Evolutionary conservation across 2,888 invertebrate species (phyloP), one percentile per base, ranked within the genome.

Genomic region (Amphiduros pacificus): DNA sequence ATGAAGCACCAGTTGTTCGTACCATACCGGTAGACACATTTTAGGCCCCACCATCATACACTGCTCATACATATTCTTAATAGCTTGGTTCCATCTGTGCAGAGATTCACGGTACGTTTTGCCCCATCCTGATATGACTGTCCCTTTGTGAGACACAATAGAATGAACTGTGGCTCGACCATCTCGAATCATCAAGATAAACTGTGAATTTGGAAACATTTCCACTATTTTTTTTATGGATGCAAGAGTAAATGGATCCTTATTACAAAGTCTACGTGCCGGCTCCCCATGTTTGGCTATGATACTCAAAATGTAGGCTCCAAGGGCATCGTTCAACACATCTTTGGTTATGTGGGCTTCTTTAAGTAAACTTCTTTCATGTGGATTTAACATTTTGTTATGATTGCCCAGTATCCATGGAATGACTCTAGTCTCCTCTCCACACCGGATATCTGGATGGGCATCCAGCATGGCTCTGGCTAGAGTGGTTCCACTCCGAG

Each of bases 191-290:
- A 97, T 96, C 84, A 97, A 93, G 74, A 97, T 87, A 85, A 95
- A 97, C 85, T 96, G 96, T 64, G 95, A 92, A 80, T 94, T 93
- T 52, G 97, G 97, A 85, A 97, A 98, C 94, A 97, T 95, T 84
- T 97, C 93, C 74, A 97, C 87, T 85, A 95, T 96, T 85, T 95
- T 96, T 63, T 94, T 91, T 80, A 94, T 93, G 55, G 97, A 97
- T 84, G 97, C 96, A 71, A 97, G 87, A 64, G 95, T 94, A 70
- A 97, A 89, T 55, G 97, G 97, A 85, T 98, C 97, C 85, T 98
- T 98, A 87, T 97, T 98, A 86, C 97, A 98, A 68, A 97, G 88
- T 55, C 96, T 87, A 65, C 91, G 89, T 62, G 97, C 95, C 41
- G 93, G 90, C 77, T 94, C 93, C 50, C 96, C 97, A 85, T 97